Conservation (phyloP, 1,140 invertebrate species). For the Papilio machaon region DNA sequence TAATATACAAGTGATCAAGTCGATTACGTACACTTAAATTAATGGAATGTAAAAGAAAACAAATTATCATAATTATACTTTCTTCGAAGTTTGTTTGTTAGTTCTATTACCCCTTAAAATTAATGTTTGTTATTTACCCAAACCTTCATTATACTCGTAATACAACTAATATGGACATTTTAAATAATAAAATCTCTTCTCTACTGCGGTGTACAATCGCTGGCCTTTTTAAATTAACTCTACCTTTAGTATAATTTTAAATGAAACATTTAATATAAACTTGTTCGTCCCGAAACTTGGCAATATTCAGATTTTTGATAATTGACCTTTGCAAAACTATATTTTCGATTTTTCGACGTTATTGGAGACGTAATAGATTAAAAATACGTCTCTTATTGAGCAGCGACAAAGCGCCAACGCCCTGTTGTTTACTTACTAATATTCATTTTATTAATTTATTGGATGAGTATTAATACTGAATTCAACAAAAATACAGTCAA, state of each 20-base stretch:
- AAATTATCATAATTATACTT: conserved; percentile 50
- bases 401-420: too few species aligned
- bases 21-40: conserved; percentile 73
- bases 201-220: conserved; percentile 25
- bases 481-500: too few species aligned
- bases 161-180: conserved; percentile 46
- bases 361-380: too few species aligned
- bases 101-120: conserved; percentile 71
- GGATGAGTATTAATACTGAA: too few species aligned
- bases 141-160: conserved; percentile 63
- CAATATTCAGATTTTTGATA: too few species aligned
- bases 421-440: too few species aligned
- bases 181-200: background rate
- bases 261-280: background rate
- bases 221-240: background rate
- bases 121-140: conserved; percentile 77
- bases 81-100: conserved; percentile 70
- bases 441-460: too few species aligned
- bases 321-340: too few species aligned
- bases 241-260: too few species aligned
- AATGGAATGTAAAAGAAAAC: conserved; percentile 71
- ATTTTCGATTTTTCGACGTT: too few species aligned
- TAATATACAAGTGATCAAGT: conserved; percentile 54
- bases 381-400: too few species aligned
- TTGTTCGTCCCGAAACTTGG: background rate